These are phyloP conservation scores for Crocuta crocuta DNA, from an alignment of 2,113 vertebrate species.

Conservation along the genomic window DNA sequence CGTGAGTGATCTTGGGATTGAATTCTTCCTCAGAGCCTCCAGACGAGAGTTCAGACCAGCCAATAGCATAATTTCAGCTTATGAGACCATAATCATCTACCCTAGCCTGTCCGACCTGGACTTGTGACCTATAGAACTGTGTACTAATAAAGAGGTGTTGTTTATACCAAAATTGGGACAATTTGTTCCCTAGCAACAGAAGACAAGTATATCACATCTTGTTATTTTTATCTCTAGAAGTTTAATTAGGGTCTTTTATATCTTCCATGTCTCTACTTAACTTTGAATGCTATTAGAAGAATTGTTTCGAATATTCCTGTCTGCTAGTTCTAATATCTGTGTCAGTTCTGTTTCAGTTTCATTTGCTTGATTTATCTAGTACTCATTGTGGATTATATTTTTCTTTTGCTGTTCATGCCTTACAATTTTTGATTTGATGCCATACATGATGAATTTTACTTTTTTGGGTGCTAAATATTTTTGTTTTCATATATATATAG, in stretches of 20 bases:
- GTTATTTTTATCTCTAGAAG: slow-evolving; percentile 1
- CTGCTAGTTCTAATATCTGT: not conserved
- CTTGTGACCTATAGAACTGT: not conserved
- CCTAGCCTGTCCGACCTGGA: not conserved
- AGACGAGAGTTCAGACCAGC: not conserved
- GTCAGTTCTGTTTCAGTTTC: not conserved
- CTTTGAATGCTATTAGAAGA: not conserved
- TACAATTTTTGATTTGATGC: not conserved
- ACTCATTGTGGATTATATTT: not conserved
- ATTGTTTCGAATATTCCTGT: not conserved
- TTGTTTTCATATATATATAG: not conserved
- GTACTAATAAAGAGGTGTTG: not conserved
- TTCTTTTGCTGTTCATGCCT: slow-evolving; percentile 26
- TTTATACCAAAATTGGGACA: not conserved
- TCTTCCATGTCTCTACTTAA: not conserved
- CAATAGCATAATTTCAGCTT: not conserved
- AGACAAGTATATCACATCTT: not conserved
- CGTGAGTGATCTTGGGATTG: not conserved
- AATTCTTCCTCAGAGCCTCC: not conserved
- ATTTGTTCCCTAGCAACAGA: not conserved
- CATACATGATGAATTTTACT: not conserved
- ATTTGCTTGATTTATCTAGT: slow-evolving; percentile 21
- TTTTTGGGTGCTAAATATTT: not conserved
- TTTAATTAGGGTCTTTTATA: slow-evolving; percentile 22
- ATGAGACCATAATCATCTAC: not conserved